Conservation (phyloP, 2,113 vertebrate genomes). For the Cariama cristata region DNA sequence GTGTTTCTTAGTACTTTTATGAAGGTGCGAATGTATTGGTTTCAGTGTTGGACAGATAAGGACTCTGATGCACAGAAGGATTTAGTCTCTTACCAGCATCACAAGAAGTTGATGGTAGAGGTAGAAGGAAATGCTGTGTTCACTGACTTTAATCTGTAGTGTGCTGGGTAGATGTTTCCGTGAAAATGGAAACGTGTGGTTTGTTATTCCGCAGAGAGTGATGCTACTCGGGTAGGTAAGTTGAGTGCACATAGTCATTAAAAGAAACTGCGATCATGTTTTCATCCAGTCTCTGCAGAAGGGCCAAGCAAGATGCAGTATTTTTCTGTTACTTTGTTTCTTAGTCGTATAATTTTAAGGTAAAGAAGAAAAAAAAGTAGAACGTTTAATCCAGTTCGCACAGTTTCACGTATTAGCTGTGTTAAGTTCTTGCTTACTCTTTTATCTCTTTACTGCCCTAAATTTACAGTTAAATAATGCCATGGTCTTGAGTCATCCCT, state of each 20-base stretch:
- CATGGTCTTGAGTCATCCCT: neutral
- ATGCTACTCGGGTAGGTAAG: neutral
- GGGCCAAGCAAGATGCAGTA: neutral
- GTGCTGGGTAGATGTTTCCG: neutral
- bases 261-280: neutral
- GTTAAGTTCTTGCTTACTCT: neutral
- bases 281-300: neutral
- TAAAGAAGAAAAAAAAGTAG: neutral
- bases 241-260: fast-evolving
- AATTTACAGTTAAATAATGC: neutral
- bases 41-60: neutral
- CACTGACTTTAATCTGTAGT: neutral
- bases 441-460: neutral
- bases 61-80: neutral
- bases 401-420: neutral
- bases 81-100: neutral
- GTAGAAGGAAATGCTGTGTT: neutral
- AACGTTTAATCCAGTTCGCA: neutral
- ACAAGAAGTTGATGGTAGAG: neutral
- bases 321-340: neutral
- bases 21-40: neutral
- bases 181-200: neutral
- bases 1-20: neutral
- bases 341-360: neutral
- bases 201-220: neutral